These are phyloP conservation scores for Lasiurus cinereus DNA, from an alignment of 2,113 vertebrate genomes.

Conservation along the genomic window DNA sequence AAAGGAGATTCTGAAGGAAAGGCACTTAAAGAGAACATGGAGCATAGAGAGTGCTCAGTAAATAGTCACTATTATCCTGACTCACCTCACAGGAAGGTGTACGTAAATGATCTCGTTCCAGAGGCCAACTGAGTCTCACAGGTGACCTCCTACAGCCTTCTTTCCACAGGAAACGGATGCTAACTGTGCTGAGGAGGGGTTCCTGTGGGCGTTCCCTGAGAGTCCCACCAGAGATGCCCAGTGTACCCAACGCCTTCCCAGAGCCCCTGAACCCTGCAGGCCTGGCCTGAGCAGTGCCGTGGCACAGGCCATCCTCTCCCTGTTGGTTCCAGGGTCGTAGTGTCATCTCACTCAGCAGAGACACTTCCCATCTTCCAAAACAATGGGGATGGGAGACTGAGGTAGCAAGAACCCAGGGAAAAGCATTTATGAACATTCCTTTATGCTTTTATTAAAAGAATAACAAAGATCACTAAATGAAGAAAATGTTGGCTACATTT, in stretches of 20 bases:
- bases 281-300: too few relatives aligned
- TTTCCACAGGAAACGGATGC: not conserved
- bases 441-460: not conserved
- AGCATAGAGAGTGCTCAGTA: accelerated
- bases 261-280: not conserved
- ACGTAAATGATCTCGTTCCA: accelerated
- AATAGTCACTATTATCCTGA: accelerated
- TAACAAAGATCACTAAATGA: not conserved
- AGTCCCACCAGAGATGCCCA: not conserved
- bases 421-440: not conserved
- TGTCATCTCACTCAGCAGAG: not conserved
- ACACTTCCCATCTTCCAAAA: not conserved
- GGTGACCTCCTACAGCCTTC: not conserved
- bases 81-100: too few relatives aligned
- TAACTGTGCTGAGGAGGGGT: not conserved
- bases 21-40: too few relatives aligned
- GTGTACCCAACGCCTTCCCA: accelerated
- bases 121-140: not conserved
- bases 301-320: not conserved
- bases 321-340: not conserved
- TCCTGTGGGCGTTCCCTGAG: not conserved
- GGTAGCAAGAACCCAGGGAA: not conserved
- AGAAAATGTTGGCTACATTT: not conserved
- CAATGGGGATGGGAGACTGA: not conserved
- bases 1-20: not conserved